Base-by-base conservation (phyloP, 2,113 vertebrate species). In the Speoplatyrhinus poulsoni region DNA sequence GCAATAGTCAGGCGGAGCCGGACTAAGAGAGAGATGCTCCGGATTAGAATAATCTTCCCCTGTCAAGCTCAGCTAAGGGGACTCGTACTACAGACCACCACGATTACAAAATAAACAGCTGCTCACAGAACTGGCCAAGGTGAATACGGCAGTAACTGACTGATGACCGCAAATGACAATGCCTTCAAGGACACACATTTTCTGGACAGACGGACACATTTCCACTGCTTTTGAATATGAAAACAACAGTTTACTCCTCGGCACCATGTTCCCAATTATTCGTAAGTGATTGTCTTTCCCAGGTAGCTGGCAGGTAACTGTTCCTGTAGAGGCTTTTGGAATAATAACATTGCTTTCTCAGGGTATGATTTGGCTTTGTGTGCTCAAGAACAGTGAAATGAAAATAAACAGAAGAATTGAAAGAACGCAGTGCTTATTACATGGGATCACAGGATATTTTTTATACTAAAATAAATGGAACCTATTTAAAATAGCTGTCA, bases 251-350 rank as follows among this genome's bases (percentile, higher is more conserved):
- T 83, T 87, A 79, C 82, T 80, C 69, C 82, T 80, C 69, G 81
- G 79, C 90, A 91, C 91, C 88, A 3, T 90, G 85, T 68, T 77
- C 61, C 86, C 87, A 91, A 89, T 91, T 91, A 91, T 80, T 65
- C 46, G 63, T 79, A 80, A 85, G 81, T 85, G 90, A 89, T 88
- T 83, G 77, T 81, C 75, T 85, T 69, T 67, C 83, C 77, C 80
- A 71, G 73, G 79, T 77, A 86, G 74, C 76, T 2, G 26, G 1
- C 26, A 26, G 26, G 26, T 26, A 65, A 65, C 70, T 69, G 68
- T 50, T 77, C 61, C 76, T 80, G 69, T 84, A 83, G 87, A 81
- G 67, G 77, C 85, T 77, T 84, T 79, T 85, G 69, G 81, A 76
- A 75, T 79, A 77, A 67, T 86, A 83, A 82, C 78, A 82, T 72